Conservation (phyloP, 53 echinoderm and acorn worm genomes). For the Luidia sarsii region DNA sequence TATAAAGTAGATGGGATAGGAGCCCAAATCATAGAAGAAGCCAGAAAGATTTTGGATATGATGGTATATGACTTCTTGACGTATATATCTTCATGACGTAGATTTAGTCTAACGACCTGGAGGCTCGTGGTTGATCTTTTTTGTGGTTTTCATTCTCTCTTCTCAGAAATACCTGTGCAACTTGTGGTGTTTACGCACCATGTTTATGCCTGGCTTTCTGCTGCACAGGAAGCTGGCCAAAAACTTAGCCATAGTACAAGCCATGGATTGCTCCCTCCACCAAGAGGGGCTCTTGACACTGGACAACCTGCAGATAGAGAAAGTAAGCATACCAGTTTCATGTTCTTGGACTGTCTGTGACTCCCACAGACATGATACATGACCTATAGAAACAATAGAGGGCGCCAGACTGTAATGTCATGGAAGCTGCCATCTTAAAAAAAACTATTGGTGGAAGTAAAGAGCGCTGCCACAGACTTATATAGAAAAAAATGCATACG, state of each 20-base stretch:
- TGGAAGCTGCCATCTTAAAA: background rate
- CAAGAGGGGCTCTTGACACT: constrained; percentile 59
- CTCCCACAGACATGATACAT: background rate
- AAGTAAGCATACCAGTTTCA: constrained; percentile 57
- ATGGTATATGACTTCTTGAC: too few relatives aligned
- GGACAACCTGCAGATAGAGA: constrained; percentile 68
- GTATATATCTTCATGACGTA: too few relatives aligned
- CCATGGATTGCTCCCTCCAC: constrained; percentile 73
- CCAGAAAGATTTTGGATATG: too few relatives aligned
- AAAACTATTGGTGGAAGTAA: background rate
- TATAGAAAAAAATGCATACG: too few relatives aligned
- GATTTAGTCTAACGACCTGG: too few relatives aligned
- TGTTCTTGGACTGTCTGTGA: background rate
- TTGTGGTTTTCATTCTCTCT: too few relatives aligned
- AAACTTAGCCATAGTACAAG: constrained; percentile 56
- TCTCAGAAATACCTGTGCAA: constrained; percentile 74
- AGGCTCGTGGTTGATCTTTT: too few relatives aligned
- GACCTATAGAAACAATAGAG: background rate
- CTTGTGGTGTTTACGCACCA: constrained; percentile 72
- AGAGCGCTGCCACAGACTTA: background rate
- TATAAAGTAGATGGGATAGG: too few relatives aligned
- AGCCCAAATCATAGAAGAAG: too few relatives aligned
- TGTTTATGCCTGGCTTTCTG: constrained; percentile 59
- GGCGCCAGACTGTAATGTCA: too few relatives aligned
- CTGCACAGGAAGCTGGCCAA: constrained; percentile 62